phyloP scores from a whole-genome alignment of 2,113 vertebrate species.

The Anarrhichthys ocellatus region DNA sequence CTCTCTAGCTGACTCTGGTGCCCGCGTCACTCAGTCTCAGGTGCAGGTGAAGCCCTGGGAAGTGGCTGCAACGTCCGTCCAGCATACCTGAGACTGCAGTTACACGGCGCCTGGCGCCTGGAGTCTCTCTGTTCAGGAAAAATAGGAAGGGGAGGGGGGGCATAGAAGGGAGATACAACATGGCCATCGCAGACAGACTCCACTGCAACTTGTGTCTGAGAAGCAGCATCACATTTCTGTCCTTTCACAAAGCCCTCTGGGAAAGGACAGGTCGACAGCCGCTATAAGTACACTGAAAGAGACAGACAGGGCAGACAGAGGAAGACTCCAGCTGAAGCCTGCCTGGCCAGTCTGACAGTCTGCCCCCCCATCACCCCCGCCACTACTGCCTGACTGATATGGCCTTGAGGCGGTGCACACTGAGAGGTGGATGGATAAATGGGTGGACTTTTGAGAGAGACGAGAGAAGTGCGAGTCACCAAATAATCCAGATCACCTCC shows the following conservation, averaged over 20 bases:
- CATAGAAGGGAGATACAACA: constrained; percentile 71
- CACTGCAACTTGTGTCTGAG: constrained; percentile 60
- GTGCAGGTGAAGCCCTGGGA: constrained; percentile 81
- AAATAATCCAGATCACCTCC: constrained; percentile 50
- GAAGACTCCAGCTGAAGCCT: constrained; percentile 69
- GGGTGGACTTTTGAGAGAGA: constrained; percentile 41
- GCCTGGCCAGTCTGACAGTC: constrained; percentile 75
- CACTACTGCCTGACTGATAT: constrained; percentile 46
- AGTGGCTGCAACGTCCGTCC: constrained; percentile 81
- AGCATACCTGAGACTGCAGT: constrained; percentile 93
- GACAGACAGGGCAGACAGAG: constrained; percentile 58
- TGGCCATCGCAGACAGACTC: constrained; percentile 81
- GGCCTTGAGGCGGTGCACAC: constrained; percentile 69
- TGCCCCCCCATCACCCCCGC: constrained; percentile 39
- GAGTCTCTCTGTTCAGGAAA: constrained; percentile 79
- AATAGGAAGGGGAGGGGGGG: constrained; percentile 38
- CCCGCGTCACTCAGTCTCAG: constrained; percentile 70
- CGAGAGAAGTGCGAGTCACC: constrained; percentile 25
- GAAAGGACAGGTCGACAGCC: constrained; percentile 76
- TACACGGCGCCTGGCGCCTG: constrained; percentile 89
- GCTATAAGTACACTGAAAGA: constrained; percentile 58
- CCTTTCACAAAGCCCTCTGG: constrained; percentile 83
- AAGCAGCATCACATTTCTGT: constrained; percentile 81
- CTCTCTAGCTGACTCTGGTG: constrained; percentile 48
- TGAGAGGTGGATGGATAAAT: constrained; percentile 50